A percentile compares a stretch with the other conserved stretches of the same genome.
phyloP scores from a whole-genome alignment of 2,797 vertebrate genomes.

The Podarcis lilfordi region DNA sequence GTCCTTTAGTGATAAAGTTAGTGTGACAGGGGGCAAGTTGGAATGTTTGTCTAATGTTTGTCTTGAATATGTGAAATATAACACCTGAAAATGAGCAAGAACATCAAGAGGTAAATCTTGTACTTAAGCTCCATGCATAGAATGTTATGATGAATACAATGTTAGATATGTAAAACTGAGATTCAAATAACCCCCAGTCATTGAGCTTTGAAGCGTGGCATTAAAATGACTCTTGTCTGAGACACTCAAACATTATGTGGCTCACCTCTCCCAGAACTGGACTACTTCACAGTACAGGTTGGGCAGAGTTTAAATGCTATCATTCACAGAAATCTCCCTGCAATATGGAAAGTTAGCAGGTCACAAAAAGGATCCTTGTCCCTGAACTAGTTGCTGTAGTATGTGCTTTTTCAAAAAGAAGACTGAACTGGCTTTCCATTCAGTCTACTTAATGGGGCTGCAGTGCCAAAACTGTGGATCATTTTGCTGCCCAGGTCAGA shows the following conservation, averaged over 20 bases:
- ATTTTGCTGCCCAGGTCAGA: background rate
- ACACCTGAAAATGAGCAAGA: slow-evolving; percentile 50
- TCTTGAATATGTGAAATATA: slow-evolving; percentile 34
- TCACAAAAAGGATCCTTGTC: background rate
- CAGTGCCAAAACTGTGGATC: background rate
- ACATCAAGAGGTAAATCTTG: slow-evolving; percentile 25
- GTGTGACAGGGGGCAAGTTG: slow-evolving; percentile 54
- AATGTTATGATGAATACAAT: background rate
- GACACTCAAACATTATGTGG: background rate
- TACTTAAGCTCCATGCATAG: background rate
- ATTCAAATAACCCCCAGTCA: background rate
- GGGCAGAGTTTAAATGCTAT: background rate
- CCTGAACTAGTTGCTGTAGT: background rate
- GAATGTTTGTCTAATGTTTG: slow-evolving; percentile 56
- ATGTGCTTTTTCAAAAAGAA: background rate
- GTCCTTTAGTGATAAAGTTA: slow-evolving; percentile 49
- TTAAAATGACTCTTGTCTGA: background rate
- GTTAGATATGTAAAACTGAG: background rate
- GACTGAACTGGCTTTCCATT: background rate
- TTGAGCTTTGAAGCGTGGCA: background rate
- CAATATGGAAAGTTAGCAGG: background rate
- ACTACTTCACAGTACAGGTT: background rate
- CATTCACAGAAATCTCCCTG: background rate
- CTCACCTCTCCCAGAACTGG: background rate
- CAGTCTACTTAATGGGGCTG: background rate